Percentiles rank a stretch among this genome's conserved stretches.
phyloP scores from a whole-genome alignment of 2,888 invertebrate species.

The Copidosoma aretas region DNA sequence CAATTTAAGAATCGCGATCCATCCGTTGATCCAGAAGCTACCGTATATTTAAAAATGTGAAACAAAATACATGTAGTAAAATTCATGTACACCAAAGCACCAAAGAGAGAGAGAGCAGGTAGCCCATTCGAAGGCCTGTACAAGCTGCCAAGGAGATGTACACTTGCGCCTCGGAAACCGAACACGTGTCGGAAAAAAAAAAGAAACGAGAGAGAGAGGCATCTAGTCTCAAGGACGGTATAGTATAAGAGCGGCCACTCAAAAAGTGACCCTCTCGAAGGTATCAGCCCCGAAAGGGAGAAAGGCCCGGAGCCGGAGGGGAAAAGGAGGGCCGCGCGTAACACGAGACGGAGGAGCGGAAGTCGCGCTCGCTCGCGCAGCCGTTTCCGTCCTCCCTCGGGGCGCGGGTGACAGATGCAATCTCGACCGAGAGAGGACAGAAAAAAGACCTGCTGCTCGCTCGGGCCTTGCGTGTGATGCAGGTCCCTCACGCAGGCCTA shows the following conservation, averaged over 20 bases:
- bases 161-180: background rate
- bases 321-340: constrained; percentile 36
- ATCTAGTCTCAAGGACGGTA: constrained; percentile 35
- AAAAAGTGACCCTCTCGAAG: constrained; percentile 38
- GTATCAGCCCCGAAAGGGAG: constrained; percentile 35
- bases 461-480: no score
- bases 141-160: background rate
- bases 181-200: no score
- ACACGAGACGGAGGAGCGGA: constrained; percentile 46
- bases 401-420: constrained; percentile 59
- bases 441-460: no score
- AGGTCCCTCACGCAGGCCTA: no score
- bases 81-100: no score
- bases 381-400: constrained; percentile 55
- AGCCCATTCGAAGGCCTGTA: no score
- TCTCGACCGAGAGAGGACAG: constrained; percentile 39
- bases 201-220: constrained; percentile 6
- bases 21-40: no score
- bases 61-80: no score
- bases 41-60: no score
- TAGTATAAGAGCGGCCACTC: constrained; percentile 39
- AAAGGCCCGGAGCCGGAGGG: background rate
- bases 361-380: constrained; percentile 48
- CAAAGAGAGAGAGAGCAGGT: no score
- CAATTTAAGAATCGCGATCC: no score